Percentiles rank a stretch among this genome's conserved stretches.
phyloP scores from a whole-genome alignment of 1,140 invertebrate genomes.

The Aethina tumida region DNA sequence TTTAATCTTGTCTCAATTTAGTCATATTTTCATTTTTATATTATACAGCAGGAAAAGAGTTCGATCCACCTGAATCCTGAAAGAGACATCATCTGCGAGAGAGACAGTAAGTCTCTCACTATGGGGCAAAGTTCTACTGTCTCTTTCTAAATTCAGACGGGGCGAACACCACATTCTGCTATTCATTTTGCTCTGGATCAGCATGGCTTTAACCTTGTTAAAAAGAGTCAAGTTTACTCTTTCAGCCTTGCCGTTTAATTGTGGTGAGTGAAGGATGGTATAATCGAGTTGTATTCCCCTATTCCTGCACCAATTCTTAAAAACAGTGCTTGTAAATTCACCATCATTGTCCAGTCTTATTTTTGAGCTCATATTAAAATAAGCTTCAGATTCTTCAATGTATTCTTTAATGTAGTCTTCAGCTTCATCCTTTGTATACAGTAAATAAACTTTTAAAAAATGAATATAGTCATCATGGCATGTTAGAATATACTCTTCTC shows the following conservation, averaged over 20 bases:
- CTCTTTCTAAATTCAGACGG: too few species aligned
- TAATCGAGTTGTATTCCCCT: slow-evolving; percentile 22
- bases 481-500: slow-evolving; percentile 29
- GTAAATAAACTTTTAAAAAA: slow-evolving; percentile 28
- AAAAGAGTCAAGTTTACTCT: slow-evolving; percentile 17
- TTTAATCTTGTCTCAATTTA: too few species aligned
- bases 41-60: too few species aligned
- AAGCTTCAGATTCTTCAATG: slow-evolving; percentile 1
- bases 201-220: slow-evolving; percentile 18
- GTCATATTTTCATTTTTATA: too few species aligned
- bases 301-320: slow-evolving; percentile 22
- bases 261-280: slow-evolving; percentile 30
- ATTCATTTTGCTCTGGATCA: too few species aligned
- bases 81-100: too few species aligned
- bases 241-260: slow-evolving; percentile 24
- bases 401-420: slow-evolving; percentile 5
- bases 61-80: too few species aligned
- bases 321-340: slow-evolving; percentile 21
- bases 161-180: too few species aligned
- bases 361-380: too few species aligned
- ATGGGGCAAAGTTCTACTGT: too few species aligned
- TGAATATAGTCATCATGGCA: slow-evolving; percentile 34
- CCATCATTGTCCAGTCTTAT: slow-evolving; percentile 26
- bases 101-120: too few species aligned
- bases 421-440: slow-evolving; percentile 22